Evolutionary conservation across 1,140 invertebrate genomes (phyloP).

Genomic region (Sinella curviseta): DNA sequence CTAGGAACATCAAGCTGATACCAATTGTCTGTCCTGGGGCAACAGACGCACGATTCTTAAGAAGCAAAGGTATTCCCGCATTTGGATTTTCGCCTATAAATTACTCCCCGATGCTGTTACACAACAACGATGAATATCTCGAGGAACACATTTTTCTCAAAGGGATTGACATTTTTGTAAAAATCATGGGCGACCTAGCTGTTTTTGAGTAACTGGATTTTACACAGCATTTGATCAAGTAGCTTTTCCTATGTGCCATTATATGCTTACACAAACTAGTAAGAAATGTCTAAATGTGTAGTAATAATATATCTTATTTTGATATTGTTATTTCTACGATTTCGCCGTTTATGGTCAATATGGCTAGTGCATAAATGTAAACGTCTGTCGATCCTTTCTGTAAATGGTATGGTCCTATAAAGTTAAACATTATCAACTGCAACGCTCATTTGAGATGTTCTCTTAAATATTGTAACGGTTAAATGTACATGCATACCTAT

Average conservation of each 20-base stretch:
- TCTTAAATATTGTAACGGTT: too few relatives aligned
- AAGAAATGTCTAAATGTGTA: background rate
- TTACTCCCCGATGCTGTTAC: constrained; percentile 67
- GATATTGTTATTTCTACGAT: too few relatives aligned
- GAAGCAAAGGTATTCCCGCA: constrained; percentile 63
- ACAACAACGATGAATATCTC: constrained; percentile 76
- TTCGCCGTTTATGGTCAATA: too few relatives aligned
- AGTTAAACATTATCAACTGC: too few relatives aligned
- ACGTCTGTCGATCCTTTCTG: too few relatives aligned
- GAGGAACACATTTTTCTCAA: constrained; percentile 67
- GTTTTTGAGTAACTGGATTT: constrained; percentile 52
- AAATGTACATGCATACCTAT: too few relatives aligned
- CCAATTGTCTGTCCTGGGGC: constrained; percentile 74
- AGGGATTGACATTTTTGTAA: constrained; percentile 71
- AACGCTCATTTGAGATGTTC: too few relatives aligned
- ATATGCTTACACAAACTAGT: background rate
- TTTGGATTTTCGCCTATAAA: constrained; percentile 78
- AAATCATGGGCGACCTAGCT: constrained; percentile 63
- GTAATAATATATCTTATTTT: too few relatives aligned
- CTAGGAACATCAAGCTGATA: constrained; percentile 63
- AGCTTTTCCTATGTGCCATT: background rate
- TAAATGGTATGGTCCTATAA: too few relatives aligned
- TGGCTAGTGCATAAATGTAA: too few relatives aligned
- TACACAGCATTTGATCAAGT: background rate
- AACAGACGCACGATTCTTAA: constrained; percentile 73